These are phyloP conservation scores for Nemopilema nomurai DNA, from an alignment of 30 jellyfish, hydroid and myxozoan species.

Conservation along the genomic window DNA sequence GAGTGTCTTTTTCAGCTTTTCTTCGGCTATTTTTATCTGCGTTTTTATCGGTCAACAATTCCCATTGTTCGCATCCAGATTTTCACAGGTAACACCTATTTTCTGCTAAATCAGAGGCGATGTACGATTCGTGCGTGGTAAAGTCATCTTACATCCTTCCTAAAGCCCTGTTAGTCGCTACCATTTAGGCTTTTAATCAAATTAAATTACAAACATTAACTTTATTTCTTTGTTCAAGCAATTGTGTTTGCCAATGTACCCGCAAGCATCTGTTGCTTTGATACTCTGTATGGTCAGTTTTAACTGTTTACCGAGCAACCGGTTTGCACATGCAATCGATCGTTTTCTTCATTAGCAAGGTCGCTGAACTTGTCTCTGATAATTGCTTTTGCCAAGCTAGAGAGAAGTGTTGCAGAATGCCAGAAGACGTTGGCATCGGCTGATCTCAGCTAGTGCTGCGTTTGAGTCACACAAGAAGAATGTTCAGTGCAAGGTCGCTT, in stretches of 20 bases:
- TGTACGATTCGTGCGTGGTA: background rate
- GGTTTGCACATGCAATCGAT: background rate
- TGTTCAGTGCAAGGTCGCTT: no score
- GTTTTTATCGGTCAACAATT: no score
- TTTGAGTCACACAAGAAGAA: no score
- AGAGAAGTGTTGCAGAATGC: no score
- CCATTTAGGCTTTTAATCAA: background rate
- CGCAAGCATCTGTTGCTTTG: background rate
- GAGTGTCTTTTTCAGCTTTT: background rate
- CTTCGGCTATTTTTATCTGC: background rate
- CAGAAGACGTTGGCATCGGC: no score
- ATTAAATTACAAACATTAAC: background rate
- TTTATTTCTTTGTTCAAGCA: background rate
- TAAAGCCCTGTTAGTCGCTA: background rate
- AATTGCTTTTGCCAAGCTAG: no score
- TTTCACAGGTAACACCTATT: no score
- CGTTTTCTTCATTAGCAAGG: no score
- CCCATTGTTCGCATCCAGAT: no score
- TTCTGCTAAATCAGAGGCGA: background rate
- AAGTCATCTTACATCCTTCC: background rate
- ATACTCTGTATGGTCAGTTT: background rate
- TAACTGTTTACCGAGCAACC: background rate
- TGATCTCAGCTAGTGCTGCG: no score
- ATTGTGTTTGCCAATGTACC: background rate
- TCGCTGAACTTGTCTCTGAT: no score